Evolutionary conservation across 1,140 invertebrate species (phyloP).

Genomic region (Medauroidea extradentata): DNA sequence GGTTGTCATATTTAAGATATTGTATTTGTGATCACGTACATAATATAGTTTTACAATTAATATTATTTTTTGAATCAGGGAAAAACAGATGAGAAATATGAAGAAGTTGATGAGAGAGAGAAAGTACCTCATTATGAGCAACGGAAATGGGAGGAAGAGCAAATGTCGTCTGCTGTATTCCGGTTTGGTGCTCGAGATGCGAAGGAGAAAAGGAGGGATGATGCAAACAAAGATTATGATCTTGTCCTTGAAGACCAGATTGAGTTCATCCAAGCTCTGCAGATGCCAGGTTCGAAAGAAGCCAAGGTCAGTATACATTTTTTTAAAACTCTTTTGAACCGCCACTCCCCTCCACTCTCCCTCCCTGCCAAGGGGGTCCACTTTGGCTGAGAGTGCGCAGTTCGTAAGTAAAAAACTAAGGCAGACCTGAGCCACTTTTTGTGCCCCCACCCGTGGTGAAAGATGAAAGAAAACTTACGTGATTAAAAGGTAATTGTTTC

Average conservation of each 20-base stretch:
- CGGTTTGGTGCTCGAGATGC: slow-evolving; percentile 88
- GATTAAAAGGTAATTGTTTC: too few relatives aligned
- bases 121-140: slow-evolving; percentile 89
- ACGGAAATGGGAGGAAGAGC: slow-evolving; percentile 97
- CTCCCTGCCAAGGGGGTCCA: too few relatives aligned
- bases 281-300: slow-evolving; percentile 75
- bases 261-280: slow-evolving; percentile 93
- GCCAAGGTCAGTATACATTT: slow-evolving; percentile 45
- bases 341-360: too few relatives aligned
- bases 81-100: slow-evolving; percentile 59
- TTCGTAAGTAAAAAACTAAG: too few relatives aligned
- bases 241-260: slow-evolving; percentile 93
- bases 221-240: slow-evolving; percentile 80
- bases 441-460: too few relatives aligned
- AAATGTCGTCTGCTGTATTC: slow-evolving; percentile 88
- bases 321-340: too few relatives aligned
- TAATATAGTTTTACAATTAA: too few relatives aligned
- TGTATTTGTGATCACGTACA: too few relatives aligned
- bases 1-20: too few relatives aligned
- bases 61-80: neutral
- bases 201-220: slow-evolving; percentile 28
- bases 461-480: too few relatives aligned
- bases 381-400: too few relatives aligned
- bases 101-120: slow-evolving; percentile 85
- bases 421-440: too few relatives aligned